These are phyloP conservation scores for Caprella mutica DNA, from an alignment of 2,888 invertebrate genomes.

Conservation along the genomic window DNA sequence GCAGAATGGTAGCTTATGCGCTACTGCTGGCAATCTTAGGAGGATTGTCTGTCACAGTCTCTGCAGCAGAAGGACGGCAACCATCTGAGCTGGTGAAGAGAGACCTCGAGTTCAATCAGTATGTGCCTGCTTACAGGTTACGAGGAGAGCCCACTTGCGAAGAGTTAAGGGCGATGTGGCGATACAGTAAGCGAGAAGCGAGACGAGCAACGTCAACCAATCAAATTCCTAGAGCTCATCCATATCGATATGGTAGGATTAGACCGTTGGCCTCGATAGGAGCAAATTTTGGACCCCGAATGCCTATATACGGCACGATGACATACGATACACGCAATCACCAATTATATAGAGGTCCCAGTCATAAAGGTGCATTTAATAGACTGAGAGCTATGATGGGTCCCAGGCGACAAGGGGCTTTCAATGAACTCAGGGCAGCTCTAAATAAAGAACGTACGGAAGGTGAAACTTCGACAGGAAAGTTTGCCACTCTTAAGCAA, in stretches of 20 bases:
- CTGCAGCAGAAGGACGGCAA: too few species aligned
- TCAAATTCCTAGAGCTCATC: slow-evolving; percentile 56
- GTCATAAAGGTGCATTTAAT: slow-evolving; percentile 15
- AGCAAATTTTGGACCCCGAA: neutral
- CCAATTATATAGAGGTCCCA: neutral
- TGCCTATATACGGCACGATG: slow-evolving; percentile 5
- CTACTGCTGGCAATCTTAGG: too few species aligned
- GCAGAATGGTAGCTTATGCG: too few species aligned
- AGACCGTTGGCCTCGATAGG: slow-evolving; percentile 14
- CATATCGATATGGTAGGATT: slow-evolving; percentile 20
- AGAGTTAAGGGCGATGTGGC: slow-evolving; percentile 81
- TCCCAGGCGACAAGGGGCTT: slow-evolving; percentile 12
- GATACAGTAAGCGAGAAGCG: slow-evolving; percentile 76
- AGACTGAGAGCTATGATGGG: slow-evolving; percentile 15
- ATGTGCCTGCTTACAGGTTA: slow-evolving; percentile 25
- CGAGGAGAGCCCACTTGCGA: slow-evolving; percentile 67
- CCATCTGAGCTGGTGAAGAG: slow-evolving; percentile 10
- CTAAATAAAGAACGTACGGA: slow-evolving; percentile 10
- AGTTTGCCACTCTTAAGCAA: too few species aligned
- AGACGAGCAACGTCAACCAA: slow-evolving; percentile 75
- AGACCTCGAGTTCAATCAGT: slow-evolving; percentile 30
- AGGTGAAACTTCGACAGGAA: slow-evolving; percentile 15
- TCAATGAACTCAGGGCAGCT: slow-evolving; percentile 13
- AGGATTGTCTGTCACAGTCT: too few species aligned
- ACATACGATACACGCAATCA: slow-evolving; percentile 3